Conservation (phyloP, 2,113 vertebrate species). For the Empidonax traillii region DNA sequence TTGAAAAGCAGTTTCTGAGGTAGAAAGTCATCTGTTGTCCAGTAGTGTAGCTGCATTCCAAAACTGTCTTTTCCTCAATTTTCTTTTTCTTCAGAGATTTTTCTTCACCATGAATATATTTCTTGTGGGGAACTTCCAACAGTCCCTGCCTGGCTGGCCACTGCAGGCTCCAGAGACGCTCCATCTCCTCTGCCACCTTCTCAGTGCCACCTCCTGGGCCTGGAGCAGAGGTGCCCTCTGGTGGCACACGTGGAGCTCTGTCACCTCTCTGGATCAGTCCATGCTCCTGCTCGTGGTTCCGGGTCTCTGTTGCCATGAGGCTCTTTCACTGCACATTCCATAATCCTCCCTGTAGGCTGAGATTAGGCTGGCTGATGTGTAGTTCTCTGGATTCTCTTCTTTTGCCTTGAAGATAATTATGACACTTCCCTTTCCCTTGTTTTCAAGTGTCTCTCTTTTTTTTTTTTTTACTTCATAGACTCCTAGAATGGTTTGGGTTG, state of each 20-base stretch:
- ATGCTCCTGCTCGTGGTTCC: background rate
- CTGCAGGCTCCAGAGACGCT: background rate
- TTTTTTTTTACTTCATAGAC: background rate
- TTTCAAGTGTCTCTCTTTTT: background rate
- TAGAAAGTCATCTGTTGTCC: too few relatives aligned
- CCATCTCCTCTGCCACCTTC: background rate
- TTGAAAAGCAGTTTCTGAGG: too few relatives aligned
- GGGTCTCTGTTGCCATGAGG: background rate
- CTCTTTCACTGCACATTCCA: rapidly evolving
- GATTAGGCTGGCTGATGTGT: background rate
- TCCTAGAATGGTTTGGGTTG: background rate
- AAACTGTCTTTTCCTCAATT: too few relatives aligned
- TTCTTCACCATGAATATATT: too few relatives aligned
- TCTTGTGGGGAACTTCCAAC: too few relatives aligned
- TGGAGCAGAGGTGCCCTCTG: conserved; percentile 19
- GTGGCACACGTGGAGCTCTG: background rate
- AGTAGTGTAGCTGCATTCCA: too few relatives aligned
- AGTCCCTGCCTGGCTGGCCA: background rate
- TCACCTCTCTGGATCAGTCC: background rate
- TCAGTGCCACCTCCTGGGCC: background rate
- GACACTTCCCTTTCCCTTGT: background rate
- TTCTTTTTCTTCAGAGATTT: too few relatives aligned
- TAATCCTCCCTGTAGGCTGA: background rate
- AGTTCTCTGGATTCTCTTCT: background rate
- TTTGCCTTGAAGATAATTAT: background rate